Evolutionary conservation across 2,797 vertebrate species (phyloP).

Genomic region (Cryptoblepharus egeriae): DNA sequence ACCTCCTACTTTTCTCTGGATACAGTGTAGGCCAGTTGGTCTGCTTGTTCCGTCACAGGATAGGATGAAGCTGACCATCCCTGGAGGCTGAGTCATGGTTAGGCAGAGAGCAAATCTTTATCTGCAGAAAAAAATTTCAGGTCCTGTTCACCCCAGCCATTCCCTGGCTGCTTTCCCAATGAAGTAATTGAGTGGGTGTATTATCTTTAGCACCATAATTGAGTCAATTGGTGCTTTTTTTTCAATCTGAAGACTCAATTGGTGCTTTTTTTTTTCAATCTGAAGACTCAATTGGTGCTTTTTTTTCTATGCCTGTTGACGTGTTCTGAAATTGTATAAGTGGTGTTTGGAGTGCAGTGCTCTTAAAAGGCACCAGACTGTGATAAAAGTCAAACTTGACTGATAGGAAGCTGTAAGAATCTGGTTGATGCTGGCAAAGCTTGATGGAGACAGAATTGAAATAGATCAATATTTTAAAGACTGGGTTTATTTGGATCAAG

Average conservation of each 20-base stretch:
- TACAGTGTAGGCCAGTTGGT: too few relatives aligned
- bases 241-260: background rate
- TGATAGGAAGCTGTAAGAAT: too few relatives aligned
- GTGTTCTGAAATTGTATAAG: background rate
- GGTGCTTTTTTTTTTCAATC: too few relatives aligned
- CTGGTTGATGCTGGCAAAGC: background rate
- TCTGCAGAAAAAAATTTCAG: background rate
- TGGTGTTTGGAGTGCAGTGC: too few relatives aligned
- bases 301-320: background rate
- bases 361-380: background rate
- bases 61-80: background rate
- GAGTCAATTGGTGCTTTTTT: too few relatives aligned
- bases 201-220: background rate
- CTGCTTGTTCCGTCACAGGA: too few relatives aligned
- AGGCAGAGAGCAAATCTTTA: background rate
- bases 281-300: background rate
- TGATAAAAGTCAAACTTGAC: background rate
- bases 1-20: too few relatives aligned
- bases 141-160: rapidly evolving
- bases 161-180: background rate
- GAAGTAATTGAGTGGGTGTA: rapidly evolving
- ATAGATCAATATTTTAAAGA: background rate
- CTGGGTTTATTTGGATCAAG: background rate
- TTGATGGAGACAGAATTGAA: background rate
- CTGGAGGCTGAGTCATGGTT: background rate